phyloP scores from a whole-genome alignment of 53 echinoderm and acorn worm species.

The Patiria pectinifera region DNA sequence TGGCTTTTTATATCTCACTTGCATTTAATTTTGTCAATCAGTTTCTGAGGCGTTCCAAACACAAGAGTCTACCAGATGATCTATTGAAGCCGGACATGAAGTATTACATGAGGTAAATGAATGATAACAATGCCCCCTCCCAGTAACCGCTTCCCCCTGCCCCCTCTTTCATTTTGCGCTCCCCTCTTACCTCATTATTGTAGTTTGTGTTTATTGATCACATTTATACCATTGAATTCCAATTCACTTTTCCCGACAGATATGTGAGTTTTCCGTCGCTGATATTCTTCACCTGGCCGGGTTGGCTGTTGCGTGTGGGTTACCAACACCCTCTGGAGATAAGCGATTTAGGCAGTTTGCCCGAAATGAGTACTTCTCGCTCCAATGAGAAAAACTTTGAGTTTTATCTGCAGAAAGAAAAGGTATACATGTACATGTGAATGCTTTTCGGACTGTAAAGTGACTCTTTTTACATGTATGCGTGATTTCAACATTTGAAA shows the following conservation, averaged over 20 bases:
- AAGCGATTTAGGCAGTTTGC: slow-evolving; percentile 68
- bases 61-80: slow-evolving; percentile 25
- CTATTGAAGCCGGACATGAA: slow-evolving; percentile 41
- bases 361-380: slow-evolving; percentile 43
- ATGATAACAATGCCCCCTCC: not conserved
- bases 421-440: slow-evolving; percentile 11
- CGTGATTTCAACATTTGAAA: no score
- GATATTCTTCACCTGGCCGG: slow-evolving; percentile 67
- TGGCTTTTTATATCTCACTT: not conserved
- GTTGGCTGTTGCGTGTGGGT: slow-evolving; percentile 69
- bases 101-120: slow-evolving; percentile 40
- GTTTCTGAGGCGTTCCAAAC: slow-evolving; percentile 1
- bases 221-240: not conserved
- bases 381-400: slow-evolving; percentile 36
- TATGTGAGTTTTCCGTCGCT: slow-evolving; percentile 66
- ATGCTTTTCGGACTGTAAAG: no score
- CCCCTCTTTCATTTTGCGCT: not conserved
- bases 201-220: not conserved
- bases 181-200: not conserved
- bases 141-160: not conserved
- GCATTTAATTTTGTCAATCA: not conserved
- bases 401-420: slow-evolving; percentile 44
- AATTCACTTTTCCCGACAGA: not conserved
- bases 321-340: slow-evolving; percentile 65
- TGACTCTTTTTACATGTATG: no score